Conservation (phyloP, 2,113 vertebrate genomes). For the Trichomycterus rosablanca region DNA sequence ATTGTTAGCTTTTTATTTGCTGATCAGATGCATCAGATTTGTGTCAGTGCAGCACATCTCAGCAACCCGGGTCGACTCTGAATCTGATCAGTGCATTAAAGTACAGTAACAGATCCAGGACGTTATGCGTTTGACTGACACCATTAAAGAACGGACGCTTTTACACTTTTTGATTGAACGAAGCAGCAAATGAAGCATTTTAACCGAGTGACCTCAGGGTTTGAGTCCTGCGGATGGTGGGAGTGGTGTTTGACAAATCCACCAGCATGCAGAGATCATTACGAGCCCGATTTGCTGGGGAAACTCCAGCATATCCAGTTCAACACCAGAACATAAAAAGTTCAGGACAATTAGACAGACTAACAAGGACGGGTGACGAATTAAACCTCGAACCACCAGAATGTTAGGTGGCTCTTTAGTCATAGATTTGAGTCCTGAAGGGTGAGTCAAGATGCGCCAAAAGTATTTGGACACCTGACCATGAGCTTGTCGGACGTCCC, state of each 20-base stretch:
- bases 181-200: neutral
- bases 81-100: neutral
- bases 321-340: too few relatives aligned
- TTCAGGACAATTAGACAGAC: too few relatives aligned
- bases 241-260: neutral
- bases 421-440: too few relatives aligned
- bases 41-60: neutral
- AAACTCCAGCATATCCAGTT: neutral
- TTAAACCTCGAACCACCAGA: too few relatives aligned
- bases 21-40: conserved; percentile 6
- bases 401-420: too few relatives aligned
- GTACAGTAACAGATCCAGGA: neutral
- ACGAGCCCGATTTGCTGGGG: neutral
- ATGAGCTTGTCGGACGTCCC: too few relatives aligned
- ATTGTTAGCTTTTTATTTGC: conserved; percentile 9
- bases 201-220: too few relatives aligned
- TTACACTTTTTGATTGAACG: neutral
- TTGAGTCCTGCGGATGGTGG: too few relatives aligned
- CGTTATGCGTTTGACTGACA: neutral
- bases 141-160: neutral
- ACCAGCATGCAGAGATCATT: conserved; percentile 10
- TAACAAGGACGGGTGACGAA: too few relatives aligned
- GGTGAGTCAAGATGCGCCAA: too few relatives aligned
- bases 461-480: too few relatives aligned
- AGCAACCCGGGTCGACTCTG: neutral